A percentile compares a stretch with the other conserved stretches of the same genome.
Evolutionary conservation across 92 coral and sea anemone species (phyloP).

Genomic region (Heliopora coerulea): DNA sequence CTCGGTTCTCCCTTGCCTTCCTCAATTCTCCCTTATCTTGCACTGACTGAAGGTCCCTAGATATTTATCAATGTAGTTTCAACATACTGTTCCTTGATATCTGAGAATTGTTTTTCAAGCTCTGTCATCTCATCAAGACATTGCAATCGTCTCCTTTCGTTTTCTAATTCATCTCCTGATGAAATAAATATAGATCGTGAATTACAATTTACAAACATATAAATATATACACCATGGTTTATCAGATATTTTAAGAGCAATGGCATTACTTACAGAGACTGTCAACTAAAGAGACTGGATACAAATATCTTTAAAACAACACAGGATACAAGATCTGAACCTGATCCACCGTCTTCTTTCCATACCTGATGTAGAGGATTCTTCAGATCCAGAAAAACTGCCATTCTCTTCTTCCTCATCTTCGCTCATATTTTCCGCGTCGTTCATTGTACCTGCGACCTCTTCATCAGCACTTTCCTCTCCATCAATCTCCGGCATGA

Average conservation of each 20-base stretch:
- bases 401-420: conserved; percentile 92
- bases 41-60: no score
- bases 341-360: no score
- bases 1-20: no score
- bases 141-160: conserved; percentile 84
- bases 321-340: no score
- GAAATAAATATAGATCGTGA: neutral
- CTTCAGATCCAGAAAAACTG: conserved; percentile 87
- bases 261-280: no score
- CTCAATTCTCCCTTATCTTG: no score
- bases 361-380: conserved; percentile 67
- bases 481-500: conserved; percentile 80
- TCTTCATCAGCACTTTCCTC: conserved; percentile 99
- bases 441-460: conserved; percentile 84
- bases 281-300: no score
- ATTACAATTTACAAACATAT: neutral
- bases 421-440: conserved; percentile 96
- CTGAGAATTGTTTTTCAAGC: conserved; percentile 91
- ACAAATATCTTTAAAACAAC: no score
- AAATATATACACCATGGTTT: no score
- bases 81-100: conserved; percentile 93
- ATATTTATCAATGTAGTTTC: no score
- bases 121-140: conserved; percentile 95
- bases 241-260: no score
- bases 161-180: conserved; percentile 91